A percentile compares a stretch with the other conserved stretches of the same genome.
Conservation (phyloP, 1,140 invertebrate genomes). For the Lordiphosa clarofinis region DNA sequence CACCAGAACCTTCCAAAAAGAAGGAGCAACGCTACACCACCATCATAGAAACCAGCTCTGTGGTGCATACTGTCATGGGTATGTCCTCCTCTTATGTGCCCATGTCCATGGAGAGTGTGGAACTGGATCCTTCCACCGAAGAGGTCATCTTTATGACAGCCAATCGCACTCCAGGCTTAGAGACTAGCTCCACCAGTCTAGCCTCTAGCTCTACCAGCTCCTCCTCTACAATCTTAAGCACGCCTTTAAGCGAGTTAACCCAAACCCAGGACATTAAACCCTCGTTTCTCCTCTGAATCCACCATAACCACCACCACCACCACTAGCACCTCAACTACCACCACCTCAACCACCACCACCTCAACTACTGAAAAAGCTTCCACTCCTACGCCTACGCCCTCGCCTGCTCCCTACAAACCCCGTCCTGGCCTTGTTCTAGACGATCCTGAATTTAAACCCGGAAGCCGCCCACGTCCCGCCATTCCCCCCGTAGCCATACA, state of each 20-base stretch:
- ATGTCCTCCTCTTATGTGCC: constrained; percentile 65
- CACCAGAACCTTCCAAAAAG: constrained; percentile 41
- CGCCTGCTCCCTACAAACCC: constrained; percentile 82
- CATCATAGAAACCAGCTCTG: constrained; percentile 65
- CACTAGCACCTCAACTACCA: constrained; percentile 50
- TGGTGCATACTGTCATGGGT: constrained; percentile 62
- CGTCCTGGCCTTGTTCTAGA: constrained; percentile 90
- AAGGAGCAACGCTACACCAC: constrained; percentile 59
- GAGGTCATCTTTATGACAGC: constrained; percentile 75
- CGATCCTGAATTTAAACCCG: constrained; percentile 88
- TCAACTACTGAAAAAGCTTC: constrained; percentile 48
- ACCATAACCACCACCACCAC: constrained; percentile 29
- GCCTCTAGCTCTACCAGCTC: not conserved
- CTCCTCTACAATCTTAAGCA: constrained; percentile 77
- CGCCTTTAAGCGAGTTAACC: constrained; percentile 40
- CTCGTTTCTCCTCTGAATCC: constrained; percentile 38
- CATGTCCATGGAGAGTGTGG: constrained; percentile 64
- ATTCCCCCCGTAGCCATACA: constrained; percentile 67
- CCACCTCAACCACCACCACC: constrained; percentile 34
- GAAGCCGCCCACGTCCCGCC: constrained; percentile 80
- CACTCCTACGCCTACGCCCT: constrained; percentile 48
- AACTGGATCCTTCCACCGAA: constrained; percentile 66
- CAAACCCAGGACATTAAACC: constrained; percentile 39
- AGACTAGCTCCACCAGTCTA: constrained; percentile 34
- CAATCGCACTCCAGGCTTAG: constrained; percentile 78